Evolutionary conservation across 2,113 vertebrate genomes (phyloP).

Genomic region (Chionomys nivalis): DNA sequence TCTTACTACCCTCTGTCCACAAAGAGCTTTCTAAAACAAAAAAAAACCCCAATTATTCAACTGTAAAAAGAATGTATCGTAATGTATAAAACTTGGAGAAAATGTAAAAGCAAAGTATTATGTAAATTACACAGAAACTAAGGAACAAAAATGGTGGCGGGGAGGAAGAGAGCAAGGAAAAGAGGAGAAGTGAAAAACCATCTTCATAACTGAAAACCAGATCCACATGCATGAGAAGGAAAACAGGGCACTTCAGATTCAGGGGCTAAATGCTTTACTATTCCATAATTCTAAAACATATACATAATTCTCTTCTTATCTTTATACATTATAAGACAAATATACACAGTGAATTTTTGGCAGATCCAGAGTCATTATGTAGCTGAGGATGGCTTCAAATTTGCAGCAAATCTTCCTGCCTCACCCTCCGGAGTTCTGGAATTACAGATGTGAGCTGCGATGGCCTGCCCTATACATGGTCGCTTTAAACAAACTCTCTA

Average conservation of each 20-base stretch:
- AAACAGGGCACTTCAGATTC: conserved; percentile 47
- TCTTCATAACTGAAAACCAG: neutral
- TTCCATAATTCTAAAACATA: conserved; percentile 67
- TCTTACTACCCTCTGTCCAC: neutral
- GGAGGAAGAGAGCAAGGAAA: neutral
- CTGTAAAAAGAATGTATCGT: neutral
- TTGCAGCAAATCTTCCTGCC: neutral
- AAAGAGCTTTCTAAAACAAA: neutral
- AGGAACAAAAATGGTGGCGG: neutral
- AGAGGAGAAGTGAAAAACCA: neutral
- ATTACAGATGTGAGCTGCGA: neutral
- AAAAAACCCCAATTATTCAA: neutral
- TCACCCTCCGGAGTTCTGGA: neutral
- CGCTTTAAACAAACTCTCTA: conserved; percentile 57
- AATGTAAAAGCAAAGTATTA: conserved; percentile 46
- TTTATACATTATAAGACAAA: conserved; percentile 65
- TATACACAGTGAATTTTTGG: neutral
- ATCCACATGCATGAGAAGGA: neutral
- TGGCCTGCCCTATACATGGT: neutral
- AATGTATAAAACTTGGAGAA: conserved; percentile 54
- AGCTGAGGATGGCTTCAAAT: neutral
- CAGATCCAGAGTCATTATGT: neutral
- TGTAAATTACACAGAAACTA: neutral
- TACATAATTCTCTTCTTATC: conserved; percentile 67
- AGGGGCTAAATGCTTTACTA: conserved; percentile 68